These are phyloP conservation scores for Caenorhabditis uteleia DNA, from an alignment of 2,888 invertebrate species.

Conservation along the genomic window DNA sequence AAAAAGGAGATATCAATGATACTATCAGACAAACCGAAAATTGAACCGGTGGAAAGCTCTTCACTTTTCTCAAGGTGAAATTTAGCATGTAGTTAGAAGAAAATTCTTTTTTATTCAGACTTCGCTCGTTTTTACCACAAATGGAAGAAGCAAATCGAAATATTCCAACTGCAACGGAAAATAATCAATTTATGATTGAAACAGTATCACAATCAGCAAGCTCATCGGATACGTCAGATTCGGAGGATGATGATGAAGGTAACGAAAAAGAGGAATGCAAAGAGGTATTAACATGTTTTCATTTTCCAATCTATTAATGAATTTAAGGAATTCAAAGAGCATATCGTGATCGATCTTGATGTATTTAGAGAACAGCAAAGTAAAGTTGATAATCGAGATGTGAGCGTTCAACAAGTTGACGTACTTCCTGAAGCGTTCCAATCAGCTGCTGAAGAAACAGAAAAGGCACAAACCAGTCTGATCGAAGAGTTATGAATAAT, in stretches of 20 bases:
- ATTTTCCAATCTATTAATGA: too few species aligned
- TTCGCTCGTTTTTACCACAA: slow-evolving; percentile 47
- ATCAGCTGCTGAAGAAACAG: not conserved
- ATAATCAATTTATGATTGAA: slow-evolving; percentile 26
- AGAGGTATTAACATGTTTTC: not conserved
- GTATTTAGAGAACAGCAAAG: slow-evolving; percentile 30
- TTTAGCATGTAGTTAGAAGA: not conserved
- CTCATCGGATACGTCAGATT: not conserved
- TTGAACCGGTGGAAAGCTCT: slow-evolving; percentile 18
- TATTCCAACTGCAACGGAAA: slow-evolving; percentile 6
- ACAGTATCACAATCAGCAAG: slow-evolving; percentile 3
- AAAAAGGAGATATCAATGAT: slow-evolving; percentile 6
- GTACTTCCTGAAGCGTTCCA: slow-evolving; percentile 34
- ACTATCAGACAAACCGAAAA: slow-evolving; percentile 23
- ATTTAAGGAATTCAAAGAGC: not conserved
- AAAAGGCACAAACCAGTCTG: slow-evolving; percentile 10
- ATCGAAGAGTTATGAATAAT: slow-evolving; percentile 34
- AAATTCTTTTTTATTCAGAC: slow-evolving; percentile 23
- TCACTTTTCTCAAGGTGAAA: slow-evolving; percentile 17
- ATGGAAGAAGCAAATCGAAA: slow-evolving; percentile 49
- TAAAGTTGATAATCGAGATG: slow-evolving; percentile 23
- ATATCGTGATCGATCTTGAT: slow-evolving; percentile 40
- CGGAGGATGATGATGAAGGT: slow-evolving; percentile 15
- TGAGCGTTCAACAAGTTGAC: slow-evolving; percentile 33
- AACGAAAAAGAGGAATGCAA: slow-evolving; percentile 8